Base-by-base conservation (phyloP, 1,140 invertebrate genomes). In the Pogonomyrmex barbatus region DNA sequence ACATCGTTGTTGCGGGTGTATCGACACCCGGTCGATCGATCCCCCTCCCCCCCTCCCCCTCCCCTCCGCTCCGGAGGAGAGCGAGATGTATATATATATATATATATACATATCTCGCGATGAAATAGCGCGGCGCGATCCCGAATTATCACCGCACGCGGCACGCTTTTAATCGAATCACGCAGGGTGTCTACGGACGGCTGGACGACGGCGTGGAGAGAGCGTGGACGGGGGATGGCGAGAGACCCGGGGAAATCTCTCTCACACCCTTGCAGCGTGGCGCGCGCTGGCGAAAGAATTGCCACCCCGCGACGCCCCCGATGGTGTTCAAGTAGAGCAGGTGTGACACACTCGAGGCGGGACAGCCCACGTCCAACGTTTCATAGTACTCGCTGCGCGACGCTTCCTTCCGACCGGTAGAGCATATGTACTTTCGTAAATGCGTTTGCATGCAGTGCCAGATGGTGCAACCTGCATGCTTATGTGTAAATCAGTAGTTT, bases 21-120 rank as follows among this genome's bases (percentile, higher is more conserved):
- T 87, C 56, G 89, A 87, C 89, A 89, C 36, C 24, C 24, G 24
- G 47, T 79, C 87, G 85, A 89, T 90, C 75, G 89, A 90, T 89
- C 60, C 52, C 47, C 33, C 24, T n/a, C n/a, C 24, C 24, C 24
- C 24, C 24, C 24, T 24, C 0, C 24, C 24, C 24, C n/a, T n/a
- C n/a, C n/a, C n/a, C n/a, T n/a, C n/a, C 2, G 33, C 33, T 14
- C 42, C 10, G 5, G 10, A 62, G 54, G 52, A 84, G 58, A 58
- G 75, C 52, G 62, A 76, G 75, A 86, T 88, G 24, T 24, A 24
- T 24, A 24, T 24, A 24, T 24, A n/a, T n/a, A n/a, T n/a, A n/a
- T n/a, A n/a, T n/a, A n/a, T n/a, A n/a, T n/a, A n/a, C n/a, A n/a
- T n/a, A 81, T 71, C 77, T 86, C 10, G n/a, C 33, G 52, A 50